Conservation (phyloP, 2,797 vertebrate species). For the Brachyalestes nurse region DNA sequence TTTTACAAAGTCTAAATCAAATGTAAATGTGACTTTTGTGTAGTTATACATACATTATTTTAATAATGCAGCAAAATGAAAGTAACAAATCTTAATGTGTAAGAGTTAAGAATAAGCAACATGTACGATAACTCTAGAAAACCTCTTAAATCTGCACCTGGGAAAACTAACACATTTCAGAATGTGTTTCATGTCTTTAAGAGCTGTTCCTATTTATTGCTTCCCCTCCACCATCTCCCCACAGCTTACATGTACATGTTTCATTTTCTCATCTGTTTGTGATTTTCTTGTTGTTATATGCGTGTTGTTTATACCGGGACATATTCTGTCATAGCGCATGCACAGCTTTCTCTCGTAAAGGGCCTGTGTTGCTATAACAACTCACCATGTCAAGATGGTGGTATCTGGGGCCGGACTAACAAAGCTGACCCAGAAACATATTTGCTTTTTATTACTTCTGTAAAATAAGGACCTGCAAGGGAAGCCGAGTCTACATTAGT, state of each 20-base stretch:
- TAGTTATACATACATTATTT: background rate
- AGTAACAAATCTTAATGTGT: background rate
- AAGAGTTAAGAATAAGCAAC: background rate
- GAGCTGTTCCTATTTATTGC: background rate
- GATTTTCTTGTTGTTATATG: constrained; percentile 21
- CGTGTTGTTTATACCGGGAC: constrained; percentile 20
- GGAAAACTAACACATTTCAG: background rate
- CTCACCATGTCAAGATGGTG: constrained; percentile 1
- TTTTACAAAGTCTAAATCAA: background rate
- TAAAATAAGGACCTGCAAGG: background rate
- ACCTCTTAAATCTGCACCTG: background rate
- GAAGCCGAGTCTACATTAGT: background rate
- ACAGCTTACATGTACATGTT: background rate
- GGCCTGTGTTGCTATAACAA: constrained; percentile 15
- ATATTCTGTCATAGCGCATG: constrained; percentile 7
- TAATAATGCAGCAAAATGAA: background rate
- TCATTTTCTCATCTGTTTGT: constrained; percentile 41
- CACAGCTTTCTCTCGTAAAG: constrained; percentile 19
- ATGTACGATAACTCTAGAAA: background rate
- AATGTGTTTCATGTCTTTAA: background rate
- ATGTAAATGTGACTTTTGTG: background rate
- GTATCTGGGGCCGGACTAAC: background rate
- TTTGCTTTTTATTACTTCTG: background rate
- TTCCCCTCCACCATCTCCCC: background rate
- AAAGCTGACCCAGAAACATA: constrained; percentile 1